Conservation (phyloP, 2,797 vertebrate species). For the Coregonus suidteri region DNA sequence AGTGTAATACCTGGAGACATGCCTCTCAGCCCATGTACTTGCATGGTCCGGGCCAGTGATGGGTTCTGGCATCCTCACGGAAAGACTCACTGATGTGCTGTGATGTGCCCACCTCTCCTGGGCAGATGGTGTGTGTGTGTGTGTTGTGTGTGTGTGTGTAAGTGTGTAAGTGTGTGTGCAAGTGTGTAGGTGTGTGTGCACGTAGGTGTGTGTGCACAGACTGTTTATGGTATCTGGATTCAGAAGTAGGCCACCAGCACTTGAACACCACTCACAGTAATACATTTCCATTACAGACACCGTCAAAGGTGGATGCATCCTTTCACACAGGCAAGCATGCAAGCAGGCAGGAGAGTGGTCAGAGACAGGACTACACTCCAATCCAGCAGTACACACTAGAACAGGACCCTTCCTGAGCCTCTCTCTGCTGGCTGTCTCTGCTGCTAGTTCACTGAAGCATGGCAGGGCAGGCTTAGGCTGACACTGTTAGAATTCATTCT, state of each 20-base stretch:
- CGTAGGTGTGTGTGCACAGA: not conserved
- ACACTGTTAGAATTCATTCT: not conserved
- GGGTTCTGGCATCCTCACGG: not conserved
- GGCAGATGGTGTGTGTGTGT: not conserved
- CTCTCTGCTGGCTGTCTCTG: not conserved
- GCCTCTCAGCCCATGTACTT: not conserved
- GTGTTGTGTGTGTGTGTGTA: too few species aligned
- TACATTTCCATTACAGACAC: not conserved
- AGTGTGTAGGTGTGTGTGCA: conserved; percentile 19
- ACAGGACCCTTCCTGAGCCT: not conserved
- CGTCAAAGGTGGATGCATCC: not conserved
- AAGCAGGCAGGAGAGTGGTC: not conserved
- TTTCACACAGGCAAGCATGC: not conserved
- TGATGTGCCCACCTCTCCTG: not conserved
- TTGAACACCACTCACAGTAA: not conserved
- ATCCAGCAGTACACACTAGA: not conserved
- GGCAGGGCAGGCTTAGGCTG: not conserved
- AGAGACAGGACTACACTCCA: not conserved
- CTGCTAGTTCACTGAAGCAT: not conserved
- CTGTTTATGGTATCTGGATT: not conserved
- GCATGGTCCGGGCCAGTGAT: not conserved
- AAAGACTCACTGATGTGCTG: conserved; percentile 2
- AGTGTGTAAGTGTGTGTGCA: conserved; percentile 23
- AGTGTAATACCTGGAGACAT: conserved; percentile 32
- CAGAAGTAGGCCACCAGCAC: conserved; percentile 4